Evolutionary conservation across 2,888 invertebrate species (phyloP).

Genomic region (Tipula unca): DNA sequence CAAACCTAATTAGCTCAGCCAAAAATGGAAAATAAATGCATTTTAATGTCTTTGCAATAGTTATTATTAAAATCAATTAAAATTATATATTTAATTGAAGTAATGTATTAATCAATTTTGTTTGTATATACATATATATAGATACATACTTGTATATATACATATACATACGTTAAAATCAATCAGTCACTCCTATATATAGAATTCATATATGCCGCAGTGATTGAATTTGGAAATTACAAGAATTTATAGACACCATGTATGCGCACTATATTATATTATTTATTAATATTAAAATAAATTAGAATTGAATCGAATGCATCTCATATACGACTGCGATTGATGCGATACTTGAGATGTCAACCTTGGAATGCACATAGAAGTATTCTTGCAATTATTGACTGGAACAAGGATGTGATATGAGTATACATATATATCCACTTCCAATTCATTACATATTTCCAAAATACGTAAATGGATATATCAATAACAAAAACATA

Average conservation of each 20-base stretch:
- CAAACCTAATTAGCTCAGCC: not conserved
- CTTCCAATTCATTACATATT: not conserved
- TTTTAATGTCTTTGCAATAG: not conserved
- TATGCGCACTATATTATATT: not conserved
- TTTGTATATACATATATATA: not conserved
- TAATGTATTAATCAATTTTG: not conserved
- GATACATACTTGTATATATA: too few relatives aligned
- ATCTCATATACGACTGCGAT: not conserved
- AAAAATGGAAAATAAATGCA: not conserved
- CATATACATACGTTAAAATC: too few relatives aligned
- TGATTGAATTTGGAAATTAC: not conserved
- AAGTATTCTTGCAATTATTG: too few relatives aligned
- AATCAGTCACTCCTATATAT: not conserved
- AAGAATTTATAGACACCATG: not conserved
- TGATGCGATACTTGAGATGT: not conserved
- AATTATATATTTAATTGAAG: not conserved
- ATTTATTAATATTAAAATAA: not conserved
- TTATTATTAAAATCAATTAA: not conserved
- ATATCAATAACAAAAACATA: too few relatives aligned
- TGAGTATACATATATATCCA: not conserved
- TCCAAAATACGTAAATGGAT: too few relatives aligned
- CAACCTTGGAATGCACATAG: not conserved
- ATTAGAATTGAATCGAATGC: not conserved
- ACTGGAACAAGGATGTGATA: not conserved
- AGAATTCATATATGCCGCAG: not conserved